Percentiles rank a stretch among this genome's conserved stretches.
phyloP scores from a whole-genome alignment of 2,113 vertebrate species.

The Rhineura floridana region DNA sequence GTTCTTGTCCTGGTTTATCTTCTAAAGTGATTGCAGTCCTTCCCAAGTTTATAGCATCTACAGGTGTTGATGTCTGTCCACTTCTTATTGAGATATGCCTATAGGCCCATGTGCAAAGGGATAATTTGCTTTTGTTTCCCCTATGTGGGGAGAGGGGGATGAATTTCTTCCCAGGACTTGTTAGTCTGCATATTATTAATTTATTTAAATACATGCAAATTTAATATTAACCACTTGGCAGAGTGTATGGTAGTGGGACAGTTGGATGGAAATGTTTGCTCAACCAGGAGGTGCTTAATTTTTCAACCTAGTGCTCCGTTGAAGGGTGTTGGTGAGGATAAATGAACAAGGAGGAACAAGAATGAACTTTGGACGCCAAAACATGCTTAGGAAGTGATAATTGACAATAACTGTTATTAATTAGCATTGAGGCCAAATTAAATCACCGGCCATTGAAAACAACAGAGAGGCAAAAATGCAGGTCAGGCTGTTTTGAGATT shows the following conservation, averaged over 20 bases:
- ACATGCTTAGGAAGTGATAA: not conserved
- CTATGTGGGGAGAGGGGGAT: not conserved
- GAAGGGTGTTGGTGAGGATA: not conserved
- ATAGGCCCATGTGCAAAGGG: not conserved
- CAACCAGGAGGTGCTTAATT: not conserved
- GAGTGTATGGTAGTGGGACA: not conserved
- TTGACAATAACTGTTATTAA: not conserved
- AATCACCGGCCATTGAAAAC: not conserved
- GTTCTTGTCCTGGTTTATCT: not conserved
- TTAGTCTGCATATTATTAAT: not conserved
- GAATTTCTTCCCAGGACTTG: not conserved
- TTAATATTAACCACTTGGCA: not conserved
- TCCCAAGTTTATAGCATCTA: not conserved
- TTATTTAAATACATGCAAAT: not conserved
- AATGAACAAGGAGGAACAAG: not conserved
- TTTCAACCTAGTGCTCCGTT: not conserved
- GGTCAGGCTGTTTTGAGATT: not conserved
- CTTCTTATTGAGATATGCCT: too few species aligned
- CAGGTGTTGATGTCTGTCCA: not conserved
- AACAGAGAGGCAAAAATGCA: not conserved
- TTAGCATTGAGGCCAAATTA: not conserved
- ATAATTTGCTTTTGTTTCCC: not conserved
- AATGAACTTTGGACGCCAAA: not conserved
- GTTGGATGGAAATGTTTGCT: not conserved
- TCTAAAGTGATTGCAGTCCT: not conserved